Base-by-base conservation (phyloP, 2,113 vertebrate genomes). In the Australoheros scitulus region DNA sequence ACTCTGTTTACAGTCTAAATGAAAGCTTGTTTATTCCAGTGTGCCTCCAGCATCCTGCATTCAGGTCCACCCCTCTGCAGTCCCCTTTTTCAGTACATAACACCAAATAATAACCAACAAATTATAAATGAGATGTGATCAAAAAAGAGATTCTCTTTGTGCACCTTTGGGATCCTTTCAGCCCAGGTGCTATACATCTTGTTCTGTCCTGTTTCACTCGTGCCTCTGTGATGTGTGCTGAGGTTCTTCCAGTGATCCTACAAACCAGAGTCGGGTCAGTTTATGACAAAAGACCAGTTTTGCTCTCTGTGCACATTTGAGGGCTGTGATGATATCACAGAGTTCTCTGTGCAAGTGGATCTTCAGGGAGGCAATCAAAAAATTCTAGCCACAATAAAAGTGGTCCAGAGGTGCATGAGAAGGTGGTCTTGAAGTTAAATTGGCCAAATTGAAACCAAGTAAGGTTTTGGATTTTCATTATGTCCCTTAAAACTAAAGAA, bases 321-420 rank as follows among this genome's bases (percentile, higher is more conserved):
- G 38, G 41, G 63, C 7, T 20, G 26, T 20, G 65, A 24, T 20
- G 24, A 52, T 50, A 18, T 0, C 43, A 20, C 15, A 70, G 0
- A 52, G 24, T 50, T 1, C 24, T 7, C 11, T 11, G 24, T 0
- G 18, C 6, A 6, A 20, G 5, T 70, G 24, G 9, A 52, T 26
- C 43, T 52, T 70, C 29, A 70, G 29, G 10, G 43, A 32, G 0
- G 65, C 50, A 50, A 52, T 70, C 41, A 11, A 50, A 70, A 50
- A 32, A 52, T 50, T 52, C 3, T 10, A 29, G 17, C 24, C 17
- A 32, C 3, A 43, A 26, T 50, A 43, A 2, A 70, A 52, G 24
- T 52, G 0, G 18, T 52, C 0, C 17, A 52, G 43, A 52, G 43
- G 15, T 8, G 8, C 24, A 70, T 1, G 65, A 1, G 24, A 20